phyloP scores from a whole-genome alignment of 1,140 invertebrate species.

The Eueides isabella region DNA sequence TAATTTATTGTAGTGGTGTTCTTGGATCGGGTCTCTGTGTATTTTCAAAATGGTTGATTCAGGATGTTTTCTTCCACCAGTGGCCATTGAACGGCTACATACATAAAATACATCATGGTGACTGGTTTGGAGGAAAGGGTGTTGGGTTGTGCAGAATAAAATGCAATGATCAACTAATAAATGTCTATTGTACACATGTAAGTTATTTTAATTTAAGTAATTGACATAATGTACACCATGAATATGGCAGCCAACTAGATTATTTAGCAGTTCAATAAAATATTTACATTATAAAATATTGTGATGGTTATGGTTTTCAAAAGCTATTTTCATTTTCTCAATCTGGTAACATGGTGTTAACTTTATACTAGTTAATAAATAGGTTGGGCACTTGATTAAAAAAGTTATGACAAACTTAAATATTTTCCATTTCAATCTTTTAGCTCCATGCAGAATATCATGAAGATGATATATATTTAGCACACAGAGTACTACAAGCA shows the following conservation, averaged over 20 bases:
- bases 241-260: neutral
- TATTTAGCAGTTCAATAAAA: too few species aligned
- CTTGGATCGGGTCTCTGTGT: constrained; percentile 96
- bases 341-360: too few species aligned
- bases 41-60: constrained; percentile 93
- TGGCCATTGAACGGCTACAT: constrained; percentile 98
- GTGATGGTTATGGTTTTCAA: too few species aligned
- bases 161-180: constrained; percentile 86
- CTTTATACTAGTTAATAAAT: too few species aligned
- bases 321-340: too few species aligned
- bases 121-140: constrained; percentile 99
- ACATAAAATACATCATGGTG: constrained; percentile 97
- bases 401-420: too few species aligned
- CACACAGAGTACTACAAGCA: constrained; percentile 95
- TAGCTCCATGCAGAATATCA: constrained; percentile 98
- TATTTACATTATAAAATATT: too few species aligned
- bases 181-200: constrained; percentile 97
- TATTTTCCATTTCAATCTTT: constrained; percentile 11
- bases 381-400: too few species aligned
- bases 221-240: neutral
- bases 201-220: constrained; percentile 65
- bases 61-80: constrained; percentile 94
- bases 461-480: constrained; percentile 92
- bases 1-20: constrained; percentile 87
- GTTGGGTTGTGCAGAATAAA: constrained; percentile 93